phyloP scores from a whole-genome alignment of 2,113 vertebrate species.

The Tragelaphus scriptus region DNA sequence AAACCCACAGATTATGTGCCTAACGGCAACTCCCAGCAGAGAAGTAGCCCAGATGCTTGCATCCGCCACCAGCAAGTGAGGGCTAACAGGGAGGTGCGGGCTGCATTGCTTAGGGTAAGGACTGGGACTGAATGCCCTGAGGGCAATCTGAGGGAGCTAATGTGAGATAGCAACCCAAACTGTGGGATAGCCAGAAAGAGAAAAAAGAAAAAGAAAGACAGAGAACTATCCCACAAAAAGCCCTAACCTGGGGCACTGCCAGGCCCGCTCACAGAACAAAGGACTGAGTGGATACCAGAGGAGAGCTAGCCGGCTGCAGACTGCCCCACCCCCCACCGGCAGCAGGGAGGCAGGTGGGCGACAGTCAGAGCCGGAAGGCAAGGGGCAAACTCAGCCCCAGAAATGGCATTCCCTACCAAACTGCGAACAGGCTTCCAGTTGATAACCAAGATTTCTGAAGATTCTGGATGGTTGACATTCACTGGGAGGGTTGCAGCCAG shows the following conservation, averaged over 20 bases:
- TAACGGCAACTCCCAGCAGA: not conserved
- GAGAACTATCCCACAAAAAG: not conserved
- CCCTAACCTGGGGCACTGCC: not conserved
- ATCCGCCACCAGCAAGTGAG: not conserved
- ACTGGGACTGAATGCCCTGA: not conserved
- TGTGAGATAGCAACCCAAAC: not conserved
- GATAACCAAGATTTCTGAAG: not conserved
- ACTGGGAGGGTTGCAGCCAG: not conserved
- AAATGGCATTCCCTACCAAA: not conserved
- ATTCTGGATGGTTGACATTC: not conserved
- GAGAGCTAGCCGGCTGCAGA: accelerated
- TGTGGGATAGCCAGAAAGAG: not conserved
- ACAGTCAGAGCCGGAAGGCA: not conserved
- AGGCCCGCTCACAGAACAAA: not conserved
- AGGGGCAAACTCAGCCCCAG: not conserved
- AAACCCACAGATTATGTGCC: not conserved
- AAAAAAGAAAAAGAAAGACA: not conserved
- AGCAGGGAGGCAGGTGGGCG: not conserved
- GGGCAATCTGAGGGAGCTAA: not conserved
- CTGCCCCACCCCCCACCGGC: not conserved
- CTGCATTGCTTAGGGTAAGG: not conserved
- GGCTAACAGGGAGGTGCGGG: accelerated
- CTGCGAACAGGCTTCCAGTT: not conserved
- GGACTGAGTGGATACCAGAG: not conserved
- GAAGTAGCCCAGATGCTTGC: not conserved